These are phyloP conservation scores for Tragelaphus strepsiceros DNA, from an alignment of 2,113 vertebrate genomes.

Conservation along the genomic window DNA sequence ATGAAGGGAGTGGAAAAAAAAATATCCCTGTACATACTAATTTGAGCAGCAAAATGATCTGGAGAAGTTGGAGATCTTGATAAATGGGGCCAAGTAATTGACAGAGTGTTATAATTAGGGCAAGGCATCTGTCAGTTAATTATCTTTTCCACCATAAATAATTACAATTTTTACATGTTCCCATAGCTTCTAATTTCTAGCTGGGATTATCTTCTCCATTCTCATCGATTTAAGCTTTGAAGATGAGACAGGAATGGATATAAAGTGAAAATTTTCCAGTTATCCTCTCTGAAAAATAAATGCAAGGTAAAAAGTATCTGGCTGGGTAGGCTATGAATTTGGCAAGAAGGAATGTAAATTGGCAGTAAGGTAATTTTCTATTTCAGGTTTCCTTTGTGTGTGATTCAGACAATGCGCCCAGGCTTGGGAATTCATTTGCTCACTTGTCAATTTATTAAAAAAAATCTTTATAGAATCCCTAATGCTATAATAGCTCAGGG, in stretches of 20 bases:
- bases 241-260: conserved; percentile 9
- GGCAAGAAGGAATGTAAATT: background rate
- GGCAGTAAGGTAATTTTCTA: background rate
- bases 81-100: conserved; percentile 69
- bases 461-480: background rate
- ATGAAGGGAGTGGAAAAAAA: conserved; percentile 60
- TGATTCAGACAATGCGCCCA: background rate
- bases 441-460: background rate
- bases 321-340: background rate
- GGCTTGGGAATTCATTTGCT: background rate
- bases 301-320: background rate
- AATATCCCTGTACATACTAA: conserved; percentile 54
- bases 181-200: conserved; percentile 61
- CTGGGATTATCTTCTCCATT: conserved; percentile 38
- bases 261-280: background rate
- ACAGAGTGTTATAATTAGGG: conserved; percentile 69
- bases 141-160: conserved; percentile 70
- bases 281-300: background rate
- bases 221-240: conserved; percentile 27
- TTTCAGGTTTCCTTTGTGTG: background rate
- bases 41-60: conserved; percentile 65
- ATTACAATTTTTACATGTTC: conserved; percentile 64
- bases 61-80: conserved; percentile 66
- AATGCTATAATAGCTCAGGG: background rate
- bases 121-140: conserved; percentile 70